These are phyloP conservation scores for Cavia aperea DNA, from an alignment of 2,113 vertebrate genomes.

Conservation along the genomic window DNA sequence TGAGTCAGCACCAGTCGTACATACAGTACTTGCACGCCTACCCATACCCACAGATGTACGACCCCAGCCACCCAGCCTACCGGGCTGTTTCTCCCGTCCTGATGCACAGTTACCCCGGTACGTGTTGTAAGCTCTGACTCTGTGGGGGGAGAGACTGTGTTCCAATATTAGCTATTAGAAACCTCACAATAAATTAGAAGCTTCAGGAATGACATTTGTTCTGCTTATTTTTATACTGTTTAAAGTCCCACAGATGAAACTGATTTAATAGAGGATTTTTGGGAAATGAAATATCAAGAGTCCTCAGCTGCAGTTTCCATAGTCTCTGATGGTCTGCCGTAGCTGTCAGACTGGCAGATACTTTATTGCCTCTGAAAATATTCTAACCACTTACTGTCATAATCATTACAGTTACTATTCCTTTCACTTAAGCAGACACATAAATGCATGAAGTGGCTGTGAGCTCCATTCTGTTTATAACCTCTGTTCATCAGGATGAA, in stretches of 20 bases:
- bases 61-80: constrained; percentile 88
- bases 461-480: constrained; percentile 74
- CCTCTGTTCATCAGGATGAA: constrained; percentile 71
- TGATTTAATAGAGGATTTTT: constrained; percentile 59
- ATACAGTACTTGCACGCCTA: constrained; percentile 96
- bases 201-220: constrained; percentile 52
- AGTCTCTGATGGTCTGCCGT: constrained; percentile 67
- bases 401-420: constrained; percentile 75
- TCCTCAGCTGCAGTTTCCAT: constrained; percentile 62
- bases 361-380: constrained; percentile 79
- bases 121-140: constrained; percentile 72
- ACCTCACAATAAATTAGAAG: constrained; percentile 42
- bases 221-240: constrained; percentile 57
- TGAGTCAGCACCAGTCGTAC: constrained; percentile 94
- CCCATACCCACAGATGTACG: constrained; percentile 95
- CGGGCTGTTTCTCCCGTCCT: constrained; percentile 93
- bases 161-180: constrained; percentile 48
- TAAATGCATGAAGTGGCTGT: constrained; percentile 74
- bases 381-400: constrained; percentile 76
- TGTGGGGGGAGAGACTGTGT: constrained; percentile 42
- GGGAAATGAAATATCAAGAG: constrained; percentile 70
- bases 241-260: constrained; percentile 62
- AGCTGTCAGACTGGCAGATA: constrained; percentile 71
- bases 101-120: constrained; percentile 97
- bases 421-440: constrained; percentile 74